Percentiles rank a stretch among this genome's conserved stretches.
Conservation (phyloP, 2,888 invertebrate genomes). For the Parascotia fuliginaria region DNA sequence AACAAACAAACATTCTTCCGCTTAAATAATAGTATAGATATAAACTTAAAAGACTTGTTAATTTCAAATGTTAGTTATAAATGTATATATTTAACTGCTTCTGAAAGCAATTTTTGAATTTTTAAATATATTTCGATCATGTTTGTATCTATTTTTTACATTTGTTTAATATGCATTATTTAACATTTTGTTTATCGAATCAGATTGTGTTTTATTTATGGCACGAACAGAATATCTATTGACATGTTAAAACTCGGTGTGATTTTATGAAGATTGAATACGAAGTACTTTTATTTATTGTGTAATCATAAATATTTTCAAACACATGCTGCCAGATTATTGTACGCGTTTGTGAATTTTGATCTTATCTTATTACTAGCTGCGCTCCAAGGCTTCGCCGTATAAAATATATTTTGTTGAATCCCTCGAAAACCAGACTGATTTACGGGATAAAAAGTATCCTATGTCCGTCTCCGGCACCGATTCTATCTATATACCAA, state of each 20-base stretch:
- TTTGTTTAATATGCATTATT: background rate
- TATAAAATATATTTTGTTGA: too few relatives aligned
- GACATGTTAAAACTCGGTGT: conserved; percentile 14
- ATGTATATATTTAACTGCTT: conserved; percentile 8
- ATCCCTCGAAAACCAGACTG: too few relatives aligned
- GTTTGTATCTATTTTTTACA: conserved; percentile 11
- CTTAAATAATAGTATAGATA: too few relatives aligned
- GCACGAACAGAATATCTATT: conserved; percentile 2
- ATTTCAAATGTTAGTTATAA: conserved; percentile 21
- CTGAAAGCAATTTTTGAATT: conserved; percentile 19
- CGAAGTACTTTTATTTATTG: conserved; percentile 30
- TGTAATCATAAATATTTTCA: conserved; percentile 30
- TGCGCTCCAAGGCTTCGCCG: too few relatives aligned
- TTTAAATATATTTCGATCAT: conserved; percentile 21
- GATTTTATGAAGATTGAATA: conserved; percentile 11
- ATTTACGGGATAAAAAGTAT: too few relatives aligned
- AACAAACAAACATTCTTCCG: too few relatives aligned
- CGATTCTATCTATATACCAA: too few relatives aligned
- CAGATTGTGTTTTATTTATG: conserved; percentile 10
- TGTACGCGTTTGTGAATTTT: too few relatives aligned
- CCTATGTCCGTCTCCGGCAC: too few relatives aligned
- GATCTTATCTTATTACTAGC: too few relatives aligned
- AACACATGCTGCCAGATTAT: too few relatives aligned
- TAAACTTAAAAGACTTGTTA: conserved; percentile 29
- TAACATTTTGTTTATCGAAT: conserved; percentile 8